Evolutionary conservation across 1,140 invertebrate species (phyloP), one percentile per base, ranked within the genome.

Genomic region (Eriosoma lanigerum): DNA sequence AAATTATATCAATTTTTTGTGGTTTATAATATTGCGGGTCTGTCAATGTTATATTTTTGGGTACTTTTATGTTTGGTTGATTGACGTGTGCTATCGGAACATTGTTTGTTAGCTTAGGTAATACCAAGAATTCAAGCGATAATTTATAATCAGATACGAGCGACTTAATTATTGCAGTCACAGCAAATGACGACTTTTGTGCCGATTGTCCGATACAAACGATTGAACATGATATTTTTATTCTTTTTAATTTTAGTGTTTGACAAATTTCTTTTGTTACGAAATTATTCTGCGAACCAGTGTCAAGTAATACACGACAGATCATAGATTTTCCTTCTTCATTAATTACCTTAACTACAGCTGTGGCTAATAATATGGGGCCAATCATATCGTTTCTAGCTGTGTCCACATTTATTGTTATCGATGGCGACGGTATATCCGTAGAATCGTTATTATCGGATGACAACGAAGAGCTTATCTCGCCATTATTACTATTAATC

Each of bases 241-340:
- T 26, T 19, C 48, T 21, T 29, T 15, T 21, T 50, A 70, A 50
- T 50, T 46, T 70, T 70, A 70, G 50, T 50, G 17, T 15, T 70
- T 70, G 68, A 24, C 38, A 44, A 15, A 70, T 21, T 24, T 70
- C 21, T 26, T 70, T 46, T 1, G 10, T 70, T 21, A 70, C 50
- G 29, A 70, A 52, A 70, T 70, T 70, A 50, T 46, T 46, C 24
- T 70, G 68, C 1, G 68, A 70, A 8, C 68, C 68, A 17, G 68
- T n/a, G 21, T 70, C 68, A 21, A 70, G 21, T 50, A 70, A 24
- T 46, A 70, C 38, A 13, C 64, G 29, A 48, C 64, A 68, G 9
- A 10, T 38, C n/a, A 13, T 38, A 4, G 29, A n/a, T 12, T 68
- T 38, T n/a, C 64, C 64, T 9, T 21, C 10, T 13, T 10, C 38